Base-by-base conservation (phyloP, 2,888 invertebrate species). In the Dicyrtoma fusca region DNA sequence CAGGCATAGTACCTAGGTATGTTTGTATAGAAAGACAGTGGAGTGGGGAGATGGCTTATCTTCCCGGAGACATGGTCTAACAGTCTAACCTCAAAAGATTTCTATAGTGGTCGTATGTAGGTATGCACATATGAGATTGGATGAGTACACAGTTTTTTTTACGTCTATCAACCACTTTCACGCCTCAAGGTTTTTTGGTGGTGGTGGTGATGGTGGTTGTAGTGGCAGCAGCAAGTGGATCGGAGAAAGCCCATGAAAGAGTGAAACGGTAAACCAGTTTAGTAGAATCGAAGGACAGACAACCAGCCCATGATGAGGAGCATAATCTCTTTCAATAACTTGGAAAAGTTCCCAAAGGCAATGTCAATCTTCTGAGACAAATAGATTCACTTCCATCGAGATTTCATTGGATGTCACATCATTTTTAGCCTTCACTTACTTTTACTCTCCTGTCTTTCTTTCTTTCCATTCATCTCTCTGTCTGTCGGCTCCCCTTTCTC, bases 321-420 rank as follows among this genome's bases (percentile, higher is more conserved):
- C 57, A 61, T 65, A 69, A 69, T 69, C 73, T 73, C 75, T 75
- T 71, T 73, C 75, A 75, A 75, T 74, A 74, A 74, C 69, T 73
- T 71, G 74, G 74, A 73, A 73, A 75, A 57, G 65, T 26, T 75
- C 79, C 77, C 77, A 77, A 55, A 45, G 79, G 79, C 72, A 74
- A 71, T 76, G 79, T 77, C 79, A 76, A 72, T 77, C 77, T 76
- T 74, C 72, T 68, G 51, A 76, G 69, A 73, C 71, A 76, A 78
- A 78, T 78, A 76, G 75, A 78, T 78, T 78, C 73, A 63, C 76
- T 69, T 76, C 74, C 69, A 34, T 65, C 47, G 59, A 73, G 71
- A 75, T 73, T 71, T 73, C 68, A 74, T 74, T 68, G 17, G 25
- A 19, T 42, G 34, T 63, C 63, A 57, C 21, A 44, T 17, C 47